Conservation (phyloP, 2,113 vertebrate species). For the Pteronura brasiliensis region DNA sequence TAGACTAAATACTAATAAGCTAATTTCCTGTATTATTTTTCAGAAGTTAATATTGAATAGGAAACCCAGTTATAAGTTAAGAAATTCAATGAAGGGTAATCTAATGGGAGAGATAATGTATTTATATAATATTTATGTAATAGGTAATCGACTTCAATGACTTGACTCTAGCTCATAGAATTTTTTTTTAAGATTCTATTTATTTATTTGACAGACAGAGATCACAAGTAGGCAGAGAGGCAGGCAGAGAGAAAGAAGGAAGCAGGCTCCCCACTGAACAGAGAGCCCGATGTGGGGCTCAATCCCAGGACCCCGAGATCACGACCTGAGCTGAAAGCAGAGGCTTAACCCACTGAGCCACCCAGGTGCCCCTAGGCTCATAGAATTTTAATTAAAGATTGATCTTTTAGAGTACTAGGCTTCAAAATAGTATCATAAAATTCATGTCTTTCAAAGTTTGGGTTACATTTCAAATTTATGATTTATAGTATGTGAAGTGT, state of each 20-base stretch:
- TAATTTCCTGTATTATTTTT: not conserved
- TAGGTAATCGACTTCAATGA: not conserved
- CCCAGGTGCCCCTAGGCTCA: not conserved
- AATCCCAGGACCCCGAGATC: no score
- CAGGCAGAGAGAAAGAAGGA: no score
- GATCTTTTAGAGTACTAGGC: not conserved
- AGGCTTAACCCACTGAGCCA: no score
- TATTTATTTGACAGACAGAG: no score
- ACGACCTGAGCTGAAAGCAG: no score
- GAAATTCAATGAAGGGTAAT: not conserved
- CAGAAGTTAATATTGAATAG: not conserved
- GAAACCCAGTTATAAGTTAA: not conserved
- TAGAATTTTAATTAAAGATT: slow-evolving; percentile 41
- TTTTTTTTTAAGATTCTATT: no score
- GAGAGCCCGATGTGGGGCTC: no score
- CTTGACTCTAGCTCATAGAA: not conserved
- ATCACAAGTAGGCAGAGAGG: no score
- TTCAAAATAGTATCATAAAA: not conserved
- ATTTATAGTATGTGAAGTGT: not conserved
- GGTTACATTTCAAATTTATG: slow-evolving; percentile 13
- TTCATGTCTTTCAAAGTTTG: not conserved
- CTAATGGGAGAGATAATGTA: not conserved
- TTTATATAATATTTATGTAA: slow-evolving; percentile 34
- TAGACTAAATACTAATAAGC: not conserved
- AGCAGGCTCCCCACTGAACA: no score